Evolutionary conservation across 2,797 vertebrate genomes (phyloP), one percentile per base, ranked within the genome.

Genomic region (Pipistrellus nathusii): DNA sequence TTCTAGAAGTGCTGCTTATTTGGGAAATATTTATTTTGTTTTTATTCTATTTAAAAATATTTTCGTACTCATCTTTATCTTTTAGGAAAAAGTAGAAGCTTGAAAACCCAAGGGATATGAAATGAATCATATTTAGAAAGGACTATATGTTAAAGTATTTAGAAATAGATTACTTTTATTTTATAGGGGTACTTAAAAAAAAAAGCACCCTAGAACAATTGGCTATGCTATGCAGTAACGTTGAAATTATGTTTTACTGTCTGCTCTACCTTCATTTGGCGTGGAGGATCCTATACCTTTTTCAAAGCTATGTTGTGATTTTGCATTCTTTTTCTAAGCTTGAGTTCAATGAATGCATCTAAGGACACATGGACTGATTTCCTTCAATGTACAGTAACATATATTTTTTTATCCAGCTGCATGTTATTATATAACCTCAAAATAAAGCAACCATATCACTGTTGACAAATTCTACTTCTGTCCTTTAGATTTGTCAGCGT

Each of bases 341-440:
- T 92, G 78, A 80, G 93, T 95, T 98, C 96, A 90, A 96, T 97
- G 96, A 97, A 94, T 86, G 86, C 96, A 97, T 97, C 96, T 95
- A 94, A 98, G 95, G 78, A 95, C 94, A 97, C 93, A 86, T 94
- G 94, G 96, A 75, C 87, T 93, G 94, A 97, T 97, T 98, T 98
- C 91, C 94, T 97, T 94, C 94, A 96, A 76, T 95, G 96, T 93
- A 94, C 93, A 95, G 94, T 94, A 95, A 95, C 93, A 80, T 96
- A 83, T 83, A 95, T 94, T 83, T 53, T 92, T 93, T 85, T 95
- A 96, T 80, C 87, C 97, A 98, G 96, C 94, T 98, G 96, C 83
- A 96, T 96, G 85, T 94, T 97, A 96, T 98, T 98, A 96, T 96
- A 97, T 97, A 97, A 97, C 85, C 92, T 96, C 81, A 96, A 94